Conservation (phyloP, 2,113 vertebrate genomes). For the Cyphotilapia sp. region DNA sequence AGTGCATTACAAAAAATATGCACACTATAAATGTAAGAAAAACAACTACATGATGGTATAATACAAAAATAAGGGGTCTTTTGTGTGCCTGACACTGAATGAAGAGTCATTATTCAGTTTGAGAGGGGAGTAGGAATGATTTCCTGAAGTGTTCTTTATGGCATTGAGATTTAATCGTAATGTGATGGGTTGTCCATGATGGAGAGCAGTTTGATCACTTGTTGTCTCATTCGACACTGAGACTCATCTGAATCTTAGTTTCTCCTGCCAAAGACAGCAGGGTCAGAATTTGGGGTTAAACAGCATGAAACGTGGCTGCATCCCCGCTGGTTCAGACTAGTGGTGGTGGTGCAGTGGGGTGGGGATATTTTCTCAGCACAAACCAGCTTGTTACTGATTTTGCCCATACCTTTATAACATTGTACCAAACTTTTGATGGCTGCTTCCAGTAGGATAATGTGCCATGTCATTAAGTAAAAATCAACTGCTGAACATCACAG, state of each 20-base stretch:
- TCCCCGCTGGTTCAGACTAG: neutral
- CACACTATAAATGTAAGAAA: neutral
- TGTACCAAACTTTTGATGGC: neutral
- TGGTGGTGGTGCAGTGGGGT: neutral
- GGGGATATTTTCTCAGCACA: neutral
- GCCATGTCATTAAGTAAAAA: neutral
- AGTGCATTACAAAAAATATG: neutral
- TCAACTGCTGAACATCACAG: neutral
- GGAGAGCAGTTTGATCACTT: neutral
- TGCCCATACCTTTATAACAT: neutral
- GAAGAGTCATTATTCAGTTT: neutral
- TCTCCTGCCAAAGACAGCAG: neutral
- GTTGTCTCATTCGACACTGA: neutral
- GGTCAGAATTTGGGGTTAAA: neutral
- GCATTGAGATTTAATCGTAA: neutral
- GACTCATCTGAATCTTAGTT: neutral
- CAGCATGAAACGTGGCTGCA: neutral
- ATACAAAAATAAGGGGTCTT: neutral
- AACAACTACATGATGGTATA: neutral
- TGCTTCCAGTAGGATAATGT: neutral
- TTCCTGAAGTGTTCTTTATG: neutral
- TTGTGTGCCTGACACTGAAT: neutral
- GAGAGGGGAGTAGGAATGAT: neutral
- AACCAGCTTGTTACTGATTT: neutral
- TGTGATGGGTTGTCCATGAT: neutral